Conservation (phyloP, 2,888 invertebrate species). For the Morinoia aosen region DNA sequence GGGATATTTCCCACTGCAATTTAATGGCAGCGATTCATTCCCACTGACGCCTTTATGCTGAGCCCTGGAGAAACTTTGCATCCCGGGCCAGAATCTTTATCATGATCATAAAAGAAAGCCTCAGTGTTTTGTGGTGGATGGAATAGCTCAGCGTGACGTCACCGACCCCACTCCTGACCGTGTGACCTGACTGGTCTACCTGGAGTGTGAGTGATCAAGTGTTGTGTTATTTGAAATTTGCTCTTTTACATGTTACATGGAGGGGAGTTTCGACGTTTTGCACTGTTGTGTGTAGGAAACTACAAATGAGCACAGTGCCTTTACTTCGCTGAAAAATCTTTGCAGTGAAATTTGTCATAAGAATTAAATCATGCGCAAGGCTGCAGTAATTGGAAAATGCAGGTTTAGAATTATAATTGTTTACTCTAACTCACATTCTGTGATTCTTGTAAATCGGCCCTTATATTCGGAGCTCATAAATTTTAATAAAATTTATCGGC, state of each 20-base stretch:
- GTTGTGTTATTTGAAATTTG: too few species aligned
- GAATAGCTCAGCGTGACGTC: background rate
- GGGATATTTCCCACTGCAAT: background rate
- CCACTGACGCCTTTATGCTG: background rate
- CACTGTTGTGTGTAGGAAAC: background rate
- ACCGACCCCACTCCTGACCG: background rate
- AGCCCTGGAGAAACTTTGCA: background rate
- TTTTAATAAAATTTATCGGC: too few species aligned
- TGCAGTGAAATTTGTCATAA: too few species aligned
- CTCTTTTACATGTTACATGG: too few species aligned
- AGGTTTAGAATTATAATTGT: too few species aligned
- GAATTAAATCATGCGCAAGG: too few species aligned
- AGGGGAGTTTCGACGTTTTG: background rate
- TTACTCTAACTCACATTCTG: too few species aligned
- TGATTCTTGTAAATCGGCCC: too few species aligned
- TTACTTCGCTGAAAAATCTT: background rate
- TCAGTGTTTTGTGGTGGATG: background rate
- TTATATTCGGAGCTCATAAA: too few species aligned
- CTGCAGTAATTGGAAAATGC: too few species aligned
- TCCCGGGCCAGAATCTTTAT: background rate
- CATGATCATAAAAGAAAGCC: background rate
- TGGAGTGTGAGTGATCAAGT: background rate
- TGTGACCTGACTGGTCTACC: background rate
- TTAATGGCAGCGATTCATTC: conserved; percentile 17
- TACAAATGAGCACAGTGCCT: background rate